Base-by-base conservation (phyloP, 2,113 vertebrate genomes). In the Agapornis roseicollis region DNA sequence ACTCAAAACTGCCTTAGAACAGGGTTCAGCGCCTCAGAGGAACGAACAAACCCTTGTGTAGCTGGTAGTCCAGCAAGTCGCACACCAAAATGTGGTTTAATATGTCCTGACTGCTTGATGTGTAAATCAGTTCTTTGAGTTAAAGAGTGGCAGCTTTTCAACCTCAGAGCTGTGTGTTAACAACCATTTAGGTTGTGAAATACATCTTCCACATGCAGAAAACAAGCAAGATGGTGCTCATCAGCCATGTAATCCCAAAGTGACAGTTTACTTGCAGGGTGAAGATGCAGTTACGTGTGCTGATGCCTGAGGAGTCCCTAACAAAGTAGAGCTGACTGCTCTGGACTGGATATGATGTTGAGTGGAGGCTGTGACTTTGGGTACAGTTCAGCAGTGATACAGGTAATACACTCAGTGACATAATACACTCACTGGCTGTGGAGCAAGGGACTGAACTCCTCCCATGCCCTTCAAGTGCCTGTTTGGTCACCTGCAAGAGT, bases 161-260 rank as follows among this genome's bases (percentile, higher is more conserved):
- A 37, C 66, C 46, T 69, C 50, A 25, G 29, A 35, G 53, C 17
- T 33, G 33, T 8, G 4, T 49, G 33, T 22, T 81, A 66, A 44
- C 17, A 1, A 13, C 4, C 2, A 24, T 10, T 41, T 31, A 7
- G 37, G 24, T 56, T 64, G 53, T 44, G 76, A 63, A 89, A 63
- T 31, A 11, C 0, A 4, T 9, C 13, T 35, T 49, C 44, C 7
- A 9, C 4, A 18, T 8, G 1, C 3, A 35, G 24, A 6, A 12
- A 25, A 39, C 42, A 18, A 44, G 52, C 1, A 27, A 37, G 19
- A 35, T 22, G 3, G 13, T 2, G 9, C 11, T 80, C 55, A 28
- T 24, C 70, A 47, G 76, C n/a, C n/a, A 17, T 5, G n/a, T 7
- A 50, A 53, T 37, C 71, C 58, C 5, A 35, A 46, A 6, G 39